phyloP scores from a whole-genome alignment of 2,113 vertebrate species.

The Chascanopsetta lugubris region DNA sequence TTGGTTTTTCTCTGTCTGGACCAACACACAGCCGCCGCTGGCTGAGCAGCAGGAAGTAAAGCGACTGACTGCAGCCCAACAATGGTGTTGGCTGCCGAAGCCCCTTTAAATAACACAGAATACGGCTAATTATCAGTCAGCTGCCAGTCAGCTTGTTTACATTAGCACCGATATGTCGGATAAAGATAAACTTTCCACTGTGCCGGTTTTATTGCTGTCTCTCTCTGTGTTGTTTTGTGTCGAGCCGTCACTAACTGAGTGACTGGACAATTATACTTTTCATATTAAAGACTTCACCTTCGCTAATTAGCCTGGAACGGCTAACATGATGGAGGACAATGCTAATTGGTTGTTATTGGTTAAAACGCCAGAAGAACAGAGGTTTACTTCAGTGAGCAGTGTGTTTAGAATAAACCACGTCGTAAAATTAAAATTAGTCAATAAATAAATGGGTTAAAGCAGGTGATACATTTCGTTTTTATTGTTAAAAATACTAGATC shows the following conservation, averaged over 20 bases:
- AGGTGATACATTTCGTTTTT: too few relatives aligned
- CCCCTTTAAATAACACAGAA: neutral
- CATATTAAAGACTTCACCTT: too few relatives aligned
- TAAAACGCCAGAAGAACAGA: too few relatives aligned
- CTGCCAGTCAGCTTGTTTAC: neutral
- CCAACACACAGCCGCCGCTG: conserved; percentile 40
- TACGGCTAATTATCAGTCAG: conserved; percentile 6
- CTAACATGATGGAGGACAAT: too few relatives aligned
- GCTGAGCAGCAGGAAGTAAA: conserved; percentile 67
- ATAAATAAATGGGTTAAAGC: too few relatives aligned
- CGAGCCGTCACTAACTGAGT: conserved; percentile 1
- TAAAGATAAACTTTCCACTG: conserved; percentile 6
- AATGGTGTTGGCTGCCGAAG: conserved; percentile 40
- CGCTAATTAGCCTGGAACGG: too few relatives aligned
- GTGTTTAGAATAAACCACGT: too few relatives aligned
- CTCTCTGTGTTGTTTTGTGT: neutral
- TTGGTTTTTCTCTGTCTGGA: conserved; percentile 9
- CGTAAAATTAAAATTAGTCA: too few relatives aligned
- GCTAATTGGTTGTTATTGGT: too few relatives aligned
- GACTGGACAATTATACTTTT: neutral
- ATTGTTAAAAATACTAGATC: too few relatives aligned
- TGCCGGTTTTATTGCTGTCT: neutral
- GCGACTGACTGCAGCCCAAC: conserved; percentile 56
- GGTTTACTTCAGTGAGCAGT: too few relatives aligned
- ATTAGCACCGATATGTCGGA: neutral